Base-by-base conservation (phyloP, 2,888 invertebrate species). In the Protodeltote pygarga region DNA sequence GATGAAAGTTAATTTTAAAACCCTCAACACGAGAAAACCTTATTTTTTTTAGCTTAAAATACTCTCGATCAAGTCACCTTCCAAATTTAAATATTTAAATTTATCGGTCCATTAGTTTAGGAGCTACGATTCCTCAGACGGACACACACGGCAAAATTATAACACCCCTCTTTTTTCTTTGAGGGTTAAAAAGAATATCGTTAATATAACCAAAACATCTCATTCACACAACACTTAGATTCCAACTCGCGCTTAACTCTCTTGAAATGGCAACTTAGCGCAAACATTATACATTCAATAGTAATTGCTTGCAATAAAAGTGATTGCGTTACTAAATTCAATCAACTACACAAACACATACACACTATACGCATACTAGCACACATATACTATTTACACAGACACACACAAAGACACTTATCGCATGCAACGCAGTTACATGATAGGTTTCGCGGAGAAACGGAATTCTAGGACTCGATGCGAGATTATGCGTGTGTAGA, bases 291-390 rank as follows among this genome's bases (percentile, higher is more conserved):
- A 70, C 55, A 74, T 73, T 71, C 65, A 71, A 58, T 67, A 52
- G 67, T 78, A 77, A 79, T 79, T 77, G 77, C 75, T 58, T 66
- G 74, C 73, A 71, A 71, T 76, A 69, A 73, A 71, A 69, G 47
- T 54, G 71, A 76, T 72, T 74, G 70, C 69, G 65, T 69, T 70
- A 61, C 69, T 64, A 59, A 70, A 70, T 70, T 65, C 72, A 72
- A 75, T 71, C 75, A 68, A 53, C 54, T 27, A 29, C 57, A 40
- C 55, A 46, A 48, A 47, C 38, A 42, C 35, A 31, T 5, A 10
- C 14, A 1, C 2, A 5, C 8, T 8, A 31, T 5, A 10, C 14
- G 1, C 2, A 5, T 5, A n/a, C 5, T 10, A 3, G 4, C 11
- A 11, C 32, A 47, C 27, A 19, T 5, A 8, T n/a, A 14, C 5